Conservation (phyloP, 2,113 vertebrate species). For the Aspiorhynchus laticeps region DNA sequence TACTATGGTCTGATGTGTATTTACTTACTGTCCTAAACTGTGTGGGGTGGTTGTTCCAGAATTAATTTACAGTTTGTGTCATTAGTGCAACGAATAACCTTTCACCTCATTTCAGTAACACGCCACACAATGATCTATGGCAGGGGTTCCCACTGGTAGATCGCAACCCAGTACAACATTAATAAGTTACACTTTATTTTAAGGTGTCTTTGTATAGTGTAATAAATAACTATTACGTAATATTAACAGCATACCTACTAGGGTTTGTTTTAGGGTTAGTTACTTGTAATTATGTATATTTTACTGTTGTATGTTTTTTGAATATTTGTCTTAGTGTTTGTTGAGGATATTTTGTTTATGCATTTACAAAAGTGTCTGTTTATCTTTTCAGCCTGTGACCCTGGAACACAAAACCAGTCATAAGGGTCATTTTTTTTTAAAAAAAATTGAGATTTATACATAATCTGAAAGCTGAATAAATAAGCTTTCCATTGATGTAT, state of each 20-base stretch:
- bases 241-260: background rate
- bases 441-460: too few relatives aligned
- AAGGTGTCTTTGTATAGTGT: background rate
- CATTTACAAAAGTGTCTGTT: too few relatives aligned
- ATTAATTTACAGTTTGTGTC: constrained; percentile 4
- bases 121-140: background rate
- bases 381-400: too few relatives aligned
- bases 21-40: constrained; percentile 10
- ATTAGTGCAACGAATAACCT: constrained; percentile 30
- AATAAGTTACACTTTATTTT: background rate
- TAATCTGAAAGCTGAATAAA: too few relatives aligned
- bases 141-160: background rate
- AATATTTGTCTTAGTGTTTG: too few relatives aligned
- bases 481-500: too few relatives aligned
- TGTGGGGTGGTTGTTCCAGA: background rate
- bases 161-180: background rate
- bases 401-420: too few relatives aligned
- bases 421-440: too few relatives aligned
- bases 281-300: too few relatives aligned
- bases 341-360: too few relatives aligned
- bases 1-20: background rate
- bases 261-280: too few relatives aligned
- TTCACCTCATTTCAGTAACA: constrained; percentile 39
- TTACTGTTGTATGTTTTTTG: too few relatives aligned
- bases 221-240: background rate